Evolutionary conservation across 2,888 invertebrate genomes (phyloP).

Genomic region (Pollenia angustigena): DNA sequence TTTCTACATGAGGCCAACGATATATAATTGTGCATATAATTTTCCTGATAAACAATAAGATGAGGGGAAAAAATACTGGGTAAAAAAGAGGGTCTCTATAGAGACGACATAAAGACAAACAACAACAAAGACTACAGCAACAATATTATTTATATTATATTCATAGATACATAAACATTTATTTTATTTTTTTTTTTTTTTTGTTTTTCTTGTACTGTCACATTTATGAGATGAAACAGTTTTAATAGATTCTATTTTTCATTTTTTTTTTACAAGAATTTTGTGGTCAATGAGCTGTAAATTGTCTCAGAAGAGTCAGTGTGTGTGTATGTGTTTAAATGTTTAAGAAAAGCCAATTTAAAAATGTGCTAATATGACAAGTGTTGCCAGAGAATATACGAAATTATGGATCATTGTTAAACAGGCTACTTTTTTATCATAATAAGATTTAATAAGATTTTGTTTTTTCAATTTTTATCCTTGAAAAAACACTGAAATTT

Average conservation of each 20-base stretch:
- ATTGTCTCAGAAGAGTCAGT: slow-evolving; percentile 29
- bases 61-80: neutral
- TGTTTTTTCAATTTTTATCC: too few relatives aligned
- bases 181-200: slow-evolving; percentile 1
- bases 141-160: slow-evolving; percentile 15
- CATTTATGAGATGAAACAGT: slow-evolving; percentile 28
- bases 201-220: neutral
- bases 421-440: neutral
- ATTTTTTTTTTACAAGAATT: slow-evolving; percentile 47
- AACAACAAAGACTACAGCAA: slow-evolving; percentile 13
- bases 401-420: neutral
- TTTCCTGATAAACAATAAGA: slow-evolving; percentile 7
- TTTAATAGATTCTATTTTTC: slow-evolving; percentile 16
- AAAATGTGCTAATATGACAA: slow-evolving; percentile 23
- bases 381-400: neutral
- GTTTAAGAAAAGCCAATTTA: neutral
- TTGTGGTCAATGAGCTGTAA: slow-evolving; percentile 71
- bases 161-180: neutral
- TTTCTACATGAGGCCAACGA: too few relatives aligned
- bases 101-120: neutral
- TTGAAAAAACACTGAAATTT: too few relatives aligned
- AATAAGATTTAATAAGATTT: neutral
- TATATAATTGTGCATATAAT: neutral
- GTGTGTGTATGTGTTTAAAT: neutral
- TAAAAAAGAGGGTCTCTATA: neutral